Evolutionary conservation across 2,113 vertebrate species (phyloP).

Genomic region (Nyctibius bracteatus): DNA sequence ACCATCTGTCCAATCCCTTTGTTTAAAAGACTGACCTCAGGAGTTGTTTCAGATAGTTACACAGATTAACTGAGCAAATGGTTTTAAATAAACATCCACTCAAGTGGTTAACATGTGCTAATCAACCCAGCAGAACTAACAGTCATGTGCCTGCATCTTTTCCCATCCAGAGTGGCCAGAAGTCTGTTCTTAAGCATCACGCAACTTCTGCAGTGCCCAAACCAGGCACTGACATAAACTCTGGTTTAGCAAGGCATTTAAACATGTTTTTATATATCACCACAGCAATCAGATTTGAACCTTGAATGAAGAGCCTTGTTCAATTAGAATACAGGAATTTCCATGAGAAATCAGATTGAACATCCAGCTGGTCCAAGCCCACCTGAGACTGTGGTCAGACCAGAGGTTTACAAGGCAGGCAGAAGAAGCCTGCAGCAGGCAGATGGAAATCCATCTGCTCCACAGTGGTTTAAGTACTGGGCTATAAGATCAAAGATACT

Average conservation of each 20-base stretch:
- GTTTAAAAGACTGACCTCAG: neutral
- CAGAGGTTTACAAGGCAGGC: neutral
- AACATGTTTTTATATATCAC: neutral
- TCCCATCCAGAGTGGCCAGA: neutral
- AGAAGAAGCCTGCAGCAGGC: neutral
- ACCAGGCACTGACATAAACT: neutral
- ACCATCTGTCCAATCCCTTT: neutral
- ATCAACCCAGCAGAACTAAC: neutral
- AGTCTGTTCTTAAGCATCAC: neutral
- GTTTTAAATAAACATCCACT: constrained; percentile 33
- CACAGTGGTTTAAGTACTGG: neutral
- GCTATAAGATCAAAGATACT: neutral
- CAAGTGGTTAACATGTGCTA: constrained; percentile 3
- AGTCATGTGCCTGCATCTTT: neutral
- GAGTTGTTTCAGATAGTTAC: constrained; percentile 9
- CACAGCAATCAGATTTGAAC: neutral
- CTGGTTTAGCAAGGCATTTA: neutral
- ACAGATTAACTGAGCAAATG: constrained; percentile 23
- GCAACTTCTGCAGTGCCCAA: neutral
- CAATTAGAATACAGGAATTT: neutral
- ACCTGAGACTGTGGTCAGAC: neutral
- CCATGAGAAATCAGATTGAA: neutral
- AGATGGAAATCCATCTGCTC: neutral
- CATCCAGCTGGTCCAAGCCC: neutral
- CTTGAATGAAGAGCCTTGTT: neutral